phyloP scores from a whole-genome alignment of 2,888 invertebrate species.

The Caenorhabditis sp. region DNA sequence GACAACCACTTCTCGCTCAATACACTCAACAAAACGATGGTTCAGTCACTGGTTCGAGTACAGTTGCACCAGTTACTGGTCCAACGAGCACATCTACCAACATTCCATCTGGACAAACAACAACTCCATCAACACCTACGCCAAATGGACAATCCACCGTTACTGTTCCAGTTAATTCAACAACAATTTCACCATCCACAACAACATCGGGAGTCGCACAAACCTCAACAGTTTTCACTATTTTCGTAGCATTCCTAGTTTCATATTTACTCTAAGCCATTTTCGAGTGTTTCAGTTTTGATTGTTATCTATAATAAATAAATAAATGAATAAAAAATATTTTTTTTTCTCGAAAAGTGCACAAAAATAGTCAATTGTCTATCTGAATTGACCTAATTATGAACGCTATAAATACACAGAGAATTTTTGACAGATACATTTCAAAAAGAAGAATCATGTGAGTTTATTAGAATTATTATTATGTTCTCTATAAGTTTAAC shows the following conservation, averaged over 20 bases:
- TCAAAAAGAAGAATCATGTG: slow-evolving; percentile 18
- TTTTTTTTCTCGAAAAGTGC: neutral
- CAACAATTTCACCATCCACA: neutral
- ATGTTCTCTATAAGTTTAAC: neutral
- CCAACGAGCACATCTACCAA: neutral
- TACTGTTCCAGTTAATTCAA: neutral
- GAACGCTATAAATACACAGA: neutral
- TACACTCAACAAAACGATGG: slow-evolving; percentile 21
- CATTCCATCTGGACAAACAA: neutral
- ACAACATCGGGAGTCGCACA: neutral
- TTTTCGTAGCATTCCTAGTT: slow-evolving; percentile 13
- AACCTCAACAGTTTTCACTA: slow-evolving; percentile 7
- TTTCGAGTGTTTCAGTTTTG: neutral
- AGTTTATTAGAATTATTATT: slow-evolving; percentile 7
- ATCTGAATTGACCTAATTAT: neutral
- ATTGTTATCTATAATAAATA: too few species aligned
- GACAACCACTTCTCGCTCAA: slow-evolving; percentile 53
- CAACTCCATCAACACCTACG: slow-evolving; percentile 1
- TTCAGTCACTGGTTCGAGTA: neutral
- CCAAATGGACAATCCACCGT: neutral
- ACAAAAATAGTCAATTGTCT: neutral
- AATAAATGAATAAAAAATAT: neutral
- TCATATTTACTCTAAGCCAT: slow-evolving; percentile 17
- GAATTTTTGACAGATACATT: neutral
- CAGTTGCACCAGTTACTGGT: neutral